These are phyloP conservation scores for Probaryconus sp. DNA, from an alignment of 1,140 invertebrate species.

Conservation along the genomic window DNA sequence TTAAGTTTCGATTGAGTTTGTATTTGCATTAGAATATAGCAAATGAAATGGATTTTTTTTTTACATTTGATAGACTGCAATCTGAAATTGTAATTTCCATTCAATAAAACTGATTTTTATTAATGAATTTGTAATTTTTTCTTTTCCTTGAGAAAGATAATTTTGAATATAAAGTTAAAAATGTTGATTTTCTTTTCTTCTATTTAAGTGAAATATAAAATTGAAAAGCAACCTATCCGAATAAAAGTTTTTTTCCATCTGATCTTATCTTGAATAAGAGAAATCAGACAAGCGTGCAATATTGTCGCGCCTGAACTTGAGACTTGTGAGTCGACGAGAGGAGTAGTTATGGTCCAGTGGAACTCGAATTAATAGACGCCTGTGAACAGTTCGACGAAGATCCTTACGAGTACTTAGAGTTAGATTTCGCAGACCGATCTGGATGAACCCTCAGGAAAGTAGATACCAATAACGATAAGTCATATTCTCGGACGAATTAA, in stretches of 20 bases:
- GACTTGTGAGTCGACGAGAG: slow-evolving; percentile 56
- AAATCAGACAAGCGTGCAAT: slow-evolving; percentile 59
- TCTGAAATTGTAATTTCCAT: too few relatives aligned
- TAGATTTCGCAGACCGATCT: slow-evolving; percentile 42
- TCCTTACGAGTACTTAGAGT: slow-evolving; percentile 16
- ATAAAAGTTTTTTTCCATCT: slow-evolving; percentile 38
- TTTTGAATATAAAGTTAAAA: slow-evolving; percentile 25
- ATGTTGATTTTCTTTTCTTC: slow-evolving; percentile 19
- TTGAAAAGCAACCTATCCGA: slow-evolving; percentile 32
- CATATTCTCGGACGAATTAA: slow-evolving; percentile 32
- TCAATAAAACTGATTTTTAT: too few relatives aligned
- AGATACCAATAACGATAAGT: slow-evolving; percentile 29
- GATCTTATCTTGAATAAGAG: slow-evolving; percentile 59
- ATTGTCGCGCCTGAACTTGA: slow-evolving; percentile 56
- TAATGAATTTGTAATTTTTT: too few relatives aligned
- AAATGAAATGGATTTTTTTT: too few relatives aligned
- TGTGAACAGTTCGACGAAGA: slow-evolving; percentile 43
- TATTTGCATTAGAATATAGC: too few relatives aligned
- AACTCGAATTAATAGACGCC: slow-evolving; percentile 55
- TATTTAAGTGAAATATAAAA: slow-evolving; percentile 37
- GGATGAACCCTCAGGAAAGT: slow-evolving; percentile 17
- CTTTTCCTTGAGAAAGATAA: neutral
- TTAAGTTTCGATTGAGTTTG: too few relatives aligned
- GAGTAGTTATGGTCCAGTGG: slow-evolving; percentile 48
- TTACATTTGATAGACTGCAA: too few relatives aligned